Base-by-base conservation (phyloP, 2,113 vertebrate genomes). In the Agelaius phoeniceus region DNA sequence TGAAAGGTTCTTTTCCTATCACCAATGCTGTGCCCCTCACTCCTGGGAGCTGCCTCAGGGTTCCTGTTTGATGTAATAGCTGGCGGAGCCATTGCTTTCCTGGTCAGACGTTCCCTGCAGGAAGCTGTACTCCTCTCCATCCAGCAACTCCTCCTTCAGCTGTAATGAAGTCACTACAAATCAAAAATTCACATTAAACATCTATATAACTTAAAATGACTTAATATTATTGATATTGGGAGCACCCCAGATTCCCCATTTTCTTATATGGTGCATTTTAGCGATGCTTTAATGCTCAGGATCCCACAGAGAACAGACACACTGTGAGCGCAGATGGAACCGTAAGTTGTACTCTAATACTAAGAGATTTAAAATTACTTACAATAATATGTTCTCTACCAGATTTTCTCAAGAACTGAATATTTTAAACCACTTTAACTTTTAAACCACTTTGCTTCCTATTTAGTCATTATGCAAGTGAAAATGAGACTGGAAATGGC, bases 61-160 rank as follows among this genome's bases (percentile, higher is more conserved):
- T 84, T 99, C 99, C 82, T 99, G 99, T 97, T 99, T 99, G 98
- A 99, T 99, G 98, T 99, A 99, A 98, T 99, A 99, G 98, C 98
- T 98, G 98, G 99, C 99, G 19, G 99, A 99, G 95, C 99, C 99
- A 13, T 99, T 99, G 98, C 99, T 99, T 83, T 99, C 99, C 98
- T 99, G 99, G 97, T 99, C 99, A 2, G 99, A 99, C 7, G 98
- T 98, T 97, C 99, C 99, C 95, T 99, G 99, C 41, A 99, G 98
- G 97, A 99, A 99, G 96, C 96, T 98, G 76, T 99, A 99, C 85
- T 99, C 99, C 39, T 99, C 99, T 79, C 98, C 98, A 90, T 99
- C 99, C 7, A 99, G 96, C 63, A 98, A 80, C 94, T 99, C 99
- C 94, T 99, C 99, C 96, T 99, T 99, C 97, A 99, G 98, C 93